Conservation (phyloP, 2,797 vertebrate species). For the Acrocephalus scirpaceus region DNA sequence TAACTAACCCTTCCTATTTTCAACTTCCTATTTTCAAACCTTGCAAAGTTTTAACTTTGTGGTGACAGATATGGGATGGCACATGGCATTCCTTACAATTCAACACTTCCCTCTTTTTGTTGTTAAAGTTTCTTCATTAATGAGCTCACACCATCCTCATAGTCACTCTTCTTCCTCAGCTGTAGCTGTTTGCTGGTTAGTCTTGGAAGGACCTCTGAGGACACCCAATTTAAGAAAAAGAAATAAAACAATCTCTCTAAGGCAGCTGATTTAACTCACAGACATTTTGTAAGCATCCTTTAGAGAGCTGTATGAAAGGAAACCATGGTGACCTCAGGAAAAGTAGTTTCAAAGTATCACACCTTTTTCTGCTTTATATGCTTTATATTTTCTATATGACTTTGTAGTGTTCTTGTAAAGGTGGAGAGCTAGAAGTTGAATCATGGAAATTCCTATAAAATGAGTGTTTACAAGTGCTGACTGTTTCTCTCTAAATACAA, state of each 20-base stretch:
- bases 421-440: neutral
- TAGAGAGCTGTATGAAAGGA: neutral
- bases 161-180: neutral
- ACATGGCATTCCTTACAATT: fast-evolving
- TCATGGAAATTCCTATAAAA: neutral
- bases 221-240: neutral
- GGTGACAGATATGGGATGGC: neutral
- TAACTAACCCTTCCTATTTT: neutral
- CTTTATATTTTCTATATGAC: neutral
- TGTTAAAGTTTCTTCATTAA: neutral
- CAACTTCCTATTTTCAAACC: neutral
- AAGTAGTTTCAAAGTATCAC: neutral
- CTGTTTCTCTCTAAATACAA: neutral
- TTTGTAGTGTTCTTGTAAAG: neutral
- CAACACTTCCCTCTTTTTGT: neutral
- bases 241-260: neutral
- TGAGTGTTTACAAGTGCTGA: neutral
- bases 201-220: neutral
- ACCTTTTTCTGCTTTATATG: neutral
- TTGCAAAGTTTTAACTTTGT: neutral
- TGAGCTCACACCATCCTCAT: fast-evolving
- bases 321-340: neutral
- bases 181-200: neutral
- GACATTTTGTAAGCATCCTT: neutral
- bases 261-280: neutral